A percentile compares a stretch with the other conserved stretches of the same genome.
Evolutionary conservation across 2,797 vertebrate genomes (phyloP).

Genomic region (Harpagifer antarcticus): DNA sequence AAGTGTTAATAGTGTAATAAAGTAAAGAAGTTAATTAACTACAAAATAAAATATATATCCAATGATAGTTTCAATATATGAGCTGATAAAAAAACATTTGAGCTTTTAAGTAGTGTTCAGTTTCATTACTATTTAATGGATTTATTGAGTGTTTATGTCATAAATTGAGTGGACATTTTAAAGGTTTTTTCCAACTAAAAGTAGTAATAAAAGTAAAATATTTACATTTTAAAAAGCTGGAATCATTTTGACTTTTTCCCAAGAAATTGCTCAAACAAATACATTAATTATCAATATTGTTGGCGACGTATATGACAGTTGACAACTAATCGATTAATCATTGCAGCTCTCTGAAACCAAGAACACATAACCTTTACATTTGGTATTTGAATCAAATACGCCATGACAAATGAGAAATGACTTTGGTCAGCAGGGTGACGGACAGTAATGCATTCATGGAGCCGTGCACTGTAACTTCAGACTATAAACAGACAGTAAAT

Average conservation of each 20-base stretch:
- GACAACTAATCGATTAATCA: background rate
- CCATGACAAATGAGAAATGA: slow-evolving; percentile 42
- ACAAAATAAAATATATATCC: background rate
- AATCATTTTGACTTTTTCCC: no score
- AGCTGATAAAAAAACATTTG: background rate
- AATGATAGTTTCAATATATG: background rate
- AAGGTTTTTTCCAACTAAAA: background rate
- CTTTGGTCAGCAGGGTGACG: slow-evolving; percentile 38
- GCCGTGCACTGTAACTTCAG: slow-evolving; percentile 40
- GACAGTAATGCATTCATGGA: slow-evolving; percentile 34
- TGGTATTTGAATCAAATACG: slow-evolving; percentile 20
- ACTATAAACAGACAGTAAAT: slow-evolving; percentile 42
- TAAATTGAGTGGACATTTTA: background rate
- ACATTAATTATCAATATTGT: no score
- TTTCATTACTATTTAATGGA: background rate
- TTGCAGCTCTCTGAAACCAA: background rate
- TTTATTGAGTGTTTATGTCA: background rate
- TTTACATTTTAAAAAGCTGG: no score
- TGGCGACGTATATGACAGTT: no score
- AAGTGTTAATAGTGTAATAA: background rate
- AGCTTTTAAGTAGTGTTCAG: background rate
- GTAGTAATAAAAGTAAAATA: background rate
- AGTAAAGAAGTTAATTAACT: slow-evolving; percentile 2
- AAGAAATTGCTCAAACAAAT: no score
- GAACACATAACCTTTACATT: slow-evolving; percentile 11